Evolutionary conservation across 1,140 invertebrate genomes (phyloP).

Genomic region (Elymnias hypermnestra): DNA sequence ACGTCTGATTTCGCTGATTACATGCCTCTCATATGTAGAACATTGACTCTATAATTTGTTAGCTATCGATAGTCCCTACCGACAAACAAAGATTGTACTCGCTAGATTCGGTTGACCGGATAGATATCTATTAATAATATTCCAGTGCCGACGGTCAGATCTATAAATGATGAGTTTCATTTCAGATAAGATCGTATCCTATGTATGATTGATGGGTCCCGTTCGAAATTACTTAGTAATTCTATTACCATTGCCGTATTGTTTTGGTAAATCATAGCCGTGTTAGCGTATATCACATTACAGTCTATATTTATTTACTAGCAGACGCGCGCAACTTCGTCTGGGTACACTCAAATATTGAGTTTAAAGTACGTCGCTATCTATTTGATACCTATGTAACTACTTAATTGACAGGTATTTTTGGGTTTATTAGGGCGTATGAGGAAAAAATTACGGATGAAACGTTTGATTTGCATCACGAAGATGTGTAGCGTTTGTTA

Average conservation of each 20-base stretch:
- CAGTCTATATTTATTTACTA: too few species aligned
- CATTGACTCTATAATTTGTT: conserved; percentile 61
- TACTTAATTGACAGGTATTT: too few species aligned
- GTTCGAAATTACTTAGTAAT: conserved; percentile 60
- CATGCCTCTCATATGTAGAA: conserved; percentile 24
- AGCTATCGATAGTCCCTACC: conserved; percentile 43
- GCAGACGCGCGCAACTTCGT: too few species aligned
- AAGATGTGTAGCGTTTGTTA: too few species aligned
- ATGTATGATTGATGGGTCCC: conserved; percentile 62
- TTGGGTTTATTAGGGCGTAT: too few species aligned
- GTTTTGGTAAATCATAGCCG: conserved; percentile 58
- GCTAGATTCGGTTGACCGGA: conserved; percentile 65
- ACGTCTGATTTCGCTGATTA: conserved; percentile 17
- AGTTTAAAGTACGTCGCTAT: too few species aligned
- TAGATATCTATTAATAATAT: conserved; percentile 73
- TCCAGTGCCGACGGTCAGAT: conserved; percentile 53
- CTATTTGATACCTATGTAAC: too few species aligned
- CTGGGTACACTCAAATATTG: too few species aligned
- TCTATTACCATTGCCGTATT: conserved; percentile 61
- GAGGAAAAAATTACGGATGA: too few species aligned
- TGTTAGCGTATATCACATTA: conserved; percentile 12
- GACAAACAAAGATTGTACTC: conserved; percentile 63
- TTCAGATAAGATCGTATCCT: conserved; percentile 69
- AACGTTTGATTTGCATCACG: too few species aligned
- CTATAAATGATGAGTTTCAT: conserved; percentile 74